Evolutionary conservation across 2,797 vertebrate species (phyloP), one percentile per base, ranked within the genome.

Genomic region (Valencia hispanica): DNA sequence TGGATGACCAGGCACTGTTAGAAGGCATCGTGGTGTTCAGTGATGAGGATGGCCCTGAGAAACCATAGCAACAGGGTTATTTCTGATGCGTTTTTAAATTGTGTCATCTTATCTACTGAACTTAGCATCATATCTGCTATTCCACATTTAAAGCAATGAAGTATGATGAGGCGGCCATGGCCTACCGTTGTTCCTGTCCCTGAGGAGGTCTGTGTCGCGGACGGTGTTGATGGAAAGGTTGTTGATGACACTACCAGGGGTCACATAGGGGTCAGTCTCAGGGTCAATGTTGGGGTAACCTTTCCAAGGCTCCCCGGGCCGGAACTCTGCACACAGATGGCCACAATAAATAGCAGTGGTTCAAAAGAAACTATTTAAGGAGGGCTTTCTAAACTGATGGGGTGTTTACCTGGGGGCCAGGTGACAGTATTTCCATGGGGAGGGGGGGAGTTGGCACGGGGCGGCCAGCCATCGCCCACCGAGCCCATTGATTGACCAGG

Each of bases 1-100:
- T 98, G 98, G 98, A 98, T 97, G 98, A 97, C 98, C 98, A 99
- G 98, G 98, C 98, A 99, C 98, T 99, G 97, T 97, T 99, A 96
- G 98, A 99, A 99, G 98, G 98, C 98, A 99, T 98, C 97, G 97
- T 96, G 98, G 98, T 99, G 98, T 99, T 99, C 95, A 99, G 95
- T 97, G 98, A 99, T 98, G 98, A 99, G 97, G 98, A 97, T 96
- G 97, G 97, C 97, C 98, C 98, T 99, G 72, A 0, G 36, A 51
- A 50, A 39, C 72, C 74, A 7, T 50, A 48, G 74, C 7, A 68
- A 27, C 48, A 22, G 14, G 18, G 9, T 87, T 25, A 79, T 15
- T 18, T 30, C 63, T 47, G 34, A 0, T n/a, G 2, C 4, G 30
- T 25, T 15, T 61, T 72, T 36, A 43, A 39, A 41, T 5, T 43